A percentile compares a stretch with the other conserved stretches of the same genome.
Evolutionary conservation across 2,888 invertebrate genomes (phyloP).

Genomic region (Metopia argyrocephala): DNA sequence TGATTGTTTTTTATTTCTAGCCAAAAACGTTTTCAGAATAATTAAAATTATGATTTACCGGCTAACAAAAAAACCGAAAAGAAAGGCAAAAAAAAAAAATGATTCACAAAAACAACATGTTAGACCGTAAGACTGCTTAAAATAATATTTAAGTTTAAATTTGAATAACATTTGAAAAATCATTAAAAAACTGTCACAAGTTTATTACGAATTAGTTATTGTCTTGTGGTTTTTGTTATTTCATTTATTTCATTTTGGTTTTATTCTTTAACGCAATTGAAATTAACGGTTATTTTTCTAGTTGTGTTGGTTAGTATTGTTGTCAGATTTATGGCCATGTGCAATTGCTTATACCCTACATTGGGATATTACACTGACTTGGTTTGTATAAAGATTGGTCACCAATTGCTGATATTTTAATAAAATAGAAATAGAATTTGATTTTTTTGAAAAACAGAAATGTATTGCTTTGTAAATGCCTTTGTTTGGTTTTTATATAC

Average conservation of each 20-base stretch:
- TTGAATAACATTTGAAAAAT: constrained; percentile 16
- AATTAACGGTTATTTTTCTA: background rate
- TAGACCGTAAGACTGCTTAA: background rate
- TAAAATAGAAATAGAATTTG: too few relatives aligned
- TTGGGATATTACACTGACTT: too few relatives aligned
- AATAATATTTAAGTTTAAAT: background rate
- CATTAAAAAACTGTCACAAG: constrained; percentile 30
- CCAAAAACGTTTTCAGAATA: constrained; percentile 58
- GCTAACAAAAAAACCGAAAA: background rate
- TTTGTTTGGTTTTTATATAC: too few relatives aligned
- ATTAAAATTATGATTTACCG: constrained; percentile 50
- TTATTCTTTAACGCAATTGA: background rate
- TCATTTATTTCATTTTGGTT: background rate
- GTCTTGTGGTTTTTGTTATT: background rate
- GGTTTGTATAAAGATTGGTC: too few relatives aligned
- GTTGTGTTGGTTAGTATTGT: background rate
- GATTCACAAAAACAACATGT: constrained; percentile 33
- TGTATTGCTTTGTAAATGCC: too few relatives aligned
- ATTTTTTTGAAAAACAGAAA: too few relatives aligned
- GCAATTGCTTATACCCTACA: background rate
- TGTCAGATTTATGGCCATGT: background rate
- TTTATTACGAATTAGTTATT: constrained; percentile 21
- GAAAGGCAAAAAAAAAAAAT: background rate
- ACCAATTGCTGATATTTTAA: too few relatives aligned
- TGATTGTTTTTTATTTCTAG: constrained; percentile 24